These are phyloP conservation scores for Hystrix brachyura DNA, from an alignment of 2,113 vertebrate species.

Conservation along the genomic window DNA sequence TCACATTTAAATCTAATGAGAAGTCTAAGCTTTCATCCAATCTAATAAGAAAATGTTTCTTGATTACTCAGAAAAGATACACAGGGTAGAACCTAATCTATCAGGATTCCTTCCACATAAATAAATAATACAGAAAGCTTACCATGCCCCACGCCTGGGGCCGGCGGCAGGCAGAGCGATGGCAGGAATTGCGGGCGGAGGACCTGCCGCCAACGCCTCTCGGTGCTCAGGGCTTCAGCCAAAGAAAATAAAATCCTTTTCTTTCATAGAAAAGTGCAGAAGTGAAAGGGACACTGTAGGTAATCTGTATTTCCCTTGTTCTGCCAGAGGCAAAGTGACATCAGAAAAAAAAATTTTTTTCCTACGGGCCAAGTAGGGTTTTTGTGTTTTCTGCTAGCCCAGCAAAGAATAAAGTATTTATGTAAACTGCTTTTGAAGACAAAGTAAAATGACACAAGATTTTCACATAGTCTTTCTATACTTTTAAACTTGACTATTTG, in stretches of 20 bases:
- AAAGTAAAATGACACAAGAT: conserved; percentile 58
- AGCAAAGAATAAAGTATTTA: background rate
- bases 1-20: background rate
- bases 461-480: background rate
- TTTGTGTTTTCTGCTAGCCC: background rate
- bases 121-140: background rate
- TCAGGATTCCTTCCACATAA: background rate
- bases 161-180: background rate
- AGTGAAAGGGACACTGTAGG: background rate
- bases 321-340: background rate
- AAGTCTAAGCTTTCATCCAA: conserved; percentile 32
- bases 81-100: background rate
- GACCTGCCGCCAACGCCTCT: accelerated
- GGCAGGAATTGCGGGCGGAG: background rate
- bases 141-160: background rate
- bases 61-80: conserved; percentile 39
- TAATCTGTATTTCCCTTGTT: background rate
- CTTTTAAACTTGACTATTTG: conserved; percentile 34
- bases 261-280: background rate
- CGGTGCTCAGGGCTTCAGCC: background rate
- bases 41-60: conserved; percentile 46
- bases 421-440: conserved; percentile 37
- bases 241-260: background rate
- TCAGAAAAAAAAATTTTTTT: background rate
- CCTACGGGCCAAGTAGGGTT: background rate